These are phyloP conservation scores for Diadema setosum DNA, from an alignment of 35 echinoderm and acorn worm species.

Conservation along the genomic window DNA sequence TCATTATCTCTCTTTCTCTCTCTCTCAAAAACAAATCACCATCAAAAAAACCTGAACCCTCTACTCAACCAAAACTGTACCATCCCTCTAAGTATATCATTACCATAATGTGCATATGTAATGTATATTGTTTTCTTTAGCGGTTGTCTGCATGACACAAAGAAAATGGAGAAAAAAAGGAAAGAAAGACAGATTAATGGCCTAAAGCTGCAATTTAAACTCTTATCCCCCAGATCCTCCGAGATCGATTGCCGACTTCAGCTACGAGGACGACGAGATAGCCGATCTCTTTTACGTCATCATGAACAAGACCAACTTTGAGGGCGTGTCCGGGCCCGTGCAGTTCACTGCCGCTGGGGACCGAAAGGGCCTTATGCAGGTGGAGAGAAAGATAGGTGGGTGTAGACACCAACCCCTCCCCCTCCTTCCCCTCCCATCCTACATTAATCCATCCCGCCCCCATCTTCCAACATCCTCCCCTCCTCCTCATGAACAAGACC, in stretches of 20 bases:
- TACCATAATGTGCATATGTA: background rate
- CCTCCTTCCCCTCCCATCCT: too few relatives aligned
- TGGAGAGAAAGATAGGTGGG: slow-evolving; percentile 53
- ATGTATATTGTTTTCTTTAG: background rate
- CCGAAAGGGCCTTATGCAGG: slow-evolving; percentile 64
- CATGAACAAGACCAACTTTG: slow-evolving; percentile 84
- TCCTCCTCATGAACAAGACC: slow-evolving; percentile 77
- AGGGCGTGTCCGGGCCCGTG: slow-evolving; percentile 76
- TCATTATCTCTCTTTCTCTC: too few relatives aligned
- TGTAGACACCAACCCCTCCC: too few relatives aligned
- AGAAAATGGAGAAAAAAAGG: background rate
- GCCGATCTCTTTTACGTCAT: slow-evolving; percentile 66
- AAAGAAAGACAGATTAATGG: background rate
- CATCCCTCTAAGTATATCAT: background rate
- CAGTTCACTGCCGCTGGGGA: slow-evolving; percentile 55
- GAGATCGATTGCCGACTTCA: slow-evolving; percentile 63
- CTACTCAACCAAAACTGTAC: background rate
- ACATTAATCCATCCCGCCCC: too few relatives aligned
- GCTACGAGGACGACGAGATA: slow-evolving; percentile 68
- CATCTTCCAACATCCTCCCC: too few relatives aligned
- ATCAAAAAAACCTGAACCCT: too few relatives aligned
- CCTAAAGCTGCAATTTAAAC: background rate
- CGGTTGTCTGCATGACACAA: background rate
- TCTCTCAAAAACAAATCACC: too few relatives aligned
- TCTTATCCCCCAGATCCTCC: slow-evolving; percentile 48